Evolutionary conservation across 2,888 invertebrate genomes (phyloP), one percentile per base, ranked within the genome.

Genomic region (Drosophila mettleri): DNA sequence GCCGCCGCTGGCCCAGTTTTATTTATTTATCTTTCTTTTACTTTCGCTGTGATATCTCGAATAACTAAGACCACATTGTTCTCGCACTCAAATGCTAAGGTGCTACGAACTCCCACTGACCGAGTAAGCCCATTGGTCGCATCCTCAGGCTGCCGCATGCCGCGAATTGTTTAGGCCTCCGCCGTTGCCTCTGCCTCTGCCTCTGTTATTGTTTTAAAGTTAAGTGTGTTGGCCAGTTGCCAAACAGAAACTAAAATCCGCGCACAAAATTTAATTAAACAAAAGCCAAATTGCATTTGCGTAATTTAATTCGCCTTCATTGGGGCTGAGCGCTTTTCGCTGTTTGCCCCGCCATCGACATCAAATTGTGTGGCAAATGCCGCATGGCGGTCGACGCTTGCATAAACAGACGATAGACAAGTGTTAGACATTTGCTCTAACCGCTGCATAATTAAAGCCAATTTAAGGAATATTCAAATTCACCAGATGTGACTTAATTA

Each of bases 61-160:
- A 57, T 51, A n/a, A n/a, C 59, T 14, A 3, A 29, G 2, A 39
- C 49, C 33, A n/a, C 34, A 43, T 36, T 55, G 60, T 38, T 46
- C 22, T 27, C n/a, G 4, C 29, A 27, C 57, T 27, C 33, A 81
- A 79, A 81, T 81, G 83, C 64, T 72, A 82, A 71, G 83, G 77
- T 74, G 78, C 80, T 82, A 77, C 58, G 83, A 82, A 82, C 83
- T 82, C 78, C 62, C 70, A 67, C 67, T 77, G 77, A 79, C 80
- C 77, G 80, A 79, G 69, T 80, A 67, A 65, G 48, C 38, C 49
- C 61, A 39, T 49, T 52, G 38, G 24, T 16, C 29, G 48, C 29
- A 70, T 41, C 39, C 48, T 27, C 48, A 34, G 14, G 62, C 67
- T 65, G 65, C 73, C 78, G 69, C 62, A 81, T 79, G 66, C 73